Evolutionary conservation across 92 coral and sea anemone species (phyloP).

Genomic region (Parazoanthus atlanticus): DNA sequence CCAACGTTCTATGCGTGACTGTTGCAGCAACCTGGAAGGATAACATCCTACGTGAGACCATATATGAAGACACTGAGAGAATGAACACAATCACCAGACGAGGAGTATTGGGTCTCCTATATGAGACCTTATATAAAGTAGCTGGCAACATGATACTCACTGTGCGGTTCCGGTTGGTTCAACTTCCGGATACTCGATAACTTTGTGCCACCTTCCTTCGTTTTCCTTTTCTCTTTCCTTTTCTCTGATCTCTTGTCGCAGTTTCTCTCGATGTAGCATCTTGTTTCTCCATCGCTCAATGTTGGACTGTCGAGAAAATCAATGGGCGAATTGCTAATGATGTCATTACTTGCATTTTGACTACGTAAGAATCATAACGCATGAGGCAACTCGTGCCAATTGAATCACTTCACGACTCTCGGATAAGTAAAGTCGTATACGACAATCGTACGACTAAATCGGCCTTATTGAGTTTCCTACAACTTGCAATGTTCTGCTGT

Average conservation of each 20-base stretch:
- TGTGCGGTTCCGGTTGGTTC: slow-evolving; percentile 24
- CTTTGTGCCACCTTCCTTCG: slow-evolving; percentile 13
- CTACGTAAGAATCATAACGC: too few species aligned
- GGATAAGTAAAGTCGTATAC: too few species aligned
- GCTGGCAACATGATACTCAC: not conserved
- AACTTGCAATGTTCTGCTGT: too few species aligned
- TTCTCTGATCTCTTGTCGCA: slow-evolving; percentile 78
- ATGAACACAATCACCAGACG: too few species aligned
- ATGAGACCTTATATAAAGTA: too few species aligned
- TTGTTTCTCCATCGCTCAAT: slow-evolving; percentile 85
- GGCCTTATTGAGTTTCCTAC: too few species aligned
- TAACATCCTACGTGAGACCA: not conserved
- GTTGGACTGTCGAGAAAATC: slow-evolving; percentile 56
- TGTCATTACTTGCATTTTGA: not conserved
- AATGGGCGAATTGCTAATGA: not conserved
- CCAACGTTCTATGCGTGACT: slow-evolving; percentile 9
- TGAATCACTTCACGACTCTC: too few species aligned
- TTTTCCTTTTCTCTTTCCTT: slow-evolving; percentile 71
- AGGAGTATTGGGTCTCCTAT: too few species aligned
- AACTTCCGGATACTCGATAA: slow-evolving; percentile 14
- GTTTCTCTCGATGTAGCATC: slow-evolving; percentile 77
- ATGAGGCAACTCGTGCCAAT: too few species aligned
- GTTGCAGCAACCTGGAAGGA: slow-evolving; percentile 11
- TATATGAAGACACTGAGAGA: not conserved
- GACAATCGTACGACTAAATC: too few species aligned